These are phyloP conservation scores for Drosophila colorata DNA, from an alignment of 2,888 invertebrate species.

Conservation along the genomic window DNA sequence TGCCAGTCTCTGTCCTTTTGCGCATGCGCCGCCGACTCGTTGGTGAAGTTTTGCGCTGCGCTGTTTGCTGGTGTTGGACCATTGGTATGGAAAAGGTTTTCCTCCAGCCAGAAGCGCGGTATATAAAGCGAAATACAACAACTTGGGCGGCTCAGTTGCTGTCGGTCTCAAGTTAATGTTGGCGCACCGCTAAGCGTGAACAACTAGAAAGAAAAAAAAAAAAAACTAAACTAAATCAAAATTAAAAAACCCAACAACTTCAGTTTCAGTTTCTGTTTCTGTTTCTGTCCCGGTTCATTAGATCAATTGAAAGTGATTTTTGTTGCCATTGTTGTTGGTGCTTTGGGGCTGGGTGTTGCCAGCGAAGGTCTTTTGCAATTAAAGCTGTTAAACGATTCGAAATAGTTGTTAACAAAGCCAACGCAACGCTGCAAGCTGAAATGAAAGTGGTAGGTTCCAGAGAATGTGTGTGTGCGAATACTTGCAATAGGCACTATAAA, in stretches of 20 bases:
- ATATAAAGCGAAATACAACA: conserved; percentile 79
- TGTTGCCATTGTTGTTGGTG: conserved; percentile 48
- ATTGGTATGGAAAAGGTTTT: conserved; percentile 74
- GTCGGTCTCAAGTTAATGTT: conserved; percentile 74
- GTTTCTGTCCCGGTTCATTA: conserved; percentile 71
- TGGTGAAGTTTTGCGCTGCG: conserved; percentile 67
- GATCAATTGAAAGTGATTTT: conserved; percentile 76
- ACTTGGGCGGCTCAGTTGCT: conserved; percentile 79
- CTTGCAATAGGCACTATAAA: conserved; percentile 4
- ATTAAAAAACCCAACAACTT: conserved; percentile 24
- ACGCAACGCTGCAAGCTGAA: conserved; percentile 28
- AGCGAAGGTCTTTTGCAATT: conserved; percentile 78
- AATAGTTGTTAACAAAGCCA: conserved; percentile 46
- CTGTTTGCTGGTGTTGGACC: conserved; percentile 44
- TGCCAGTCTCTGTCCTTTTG: conserved; percentile 60
- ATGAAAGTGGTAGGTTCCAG: conserved; percentile 76
- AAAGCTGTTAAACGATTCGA: conserved; percentile 67
- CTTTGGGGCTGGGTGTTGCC: conserved; percentile 68
- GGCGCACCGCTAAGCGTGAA: conserved; percentile 62
- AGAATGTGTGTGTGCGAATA: conserved; percentile 45
- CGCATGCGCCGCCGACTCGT: conserved; percentile 57
- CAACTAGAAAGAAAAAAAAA: conserved; percentile 5
- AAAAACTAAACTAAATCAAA: not conserved
- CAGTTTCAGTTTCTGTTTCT: conserved; percentile 42
- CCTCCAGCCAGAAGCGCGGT: conserved; percentile 61